phyloP scores from a whole-genome alignment of 92 coral and sea anemone species.

The Epizoanthus fatuus region DNA sequence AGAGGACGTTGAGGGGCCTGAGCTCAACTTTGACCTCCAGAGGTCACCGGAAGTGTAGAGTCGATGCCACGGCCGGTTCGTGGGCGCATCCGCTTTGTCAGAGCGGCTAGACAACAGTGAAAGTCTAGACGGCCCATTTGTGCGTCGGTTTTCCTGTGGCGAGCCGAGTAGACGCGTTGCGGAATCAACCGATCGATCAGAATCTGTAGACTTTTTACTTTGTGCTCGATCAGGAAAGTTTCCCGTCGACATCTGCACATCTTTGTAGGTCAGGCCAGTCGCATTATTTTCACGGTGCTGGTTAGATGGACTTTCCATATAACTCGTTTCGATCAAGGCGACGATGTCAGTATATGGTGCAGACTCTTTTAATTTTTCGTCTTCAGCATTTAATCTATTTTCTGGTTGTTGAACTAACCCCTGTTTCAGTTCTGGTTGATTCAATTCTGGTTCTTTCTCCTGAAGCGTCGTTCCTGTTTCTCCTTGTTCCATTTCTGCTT shows the following conservation, averaged over 20 bases:
- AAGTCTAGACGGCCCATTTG: constrained; percentile 13
- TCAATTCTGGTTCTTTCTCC: neutral
- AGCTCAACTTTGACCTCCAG: constrained; percentile 26
- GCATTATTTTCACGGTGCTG: neutral
- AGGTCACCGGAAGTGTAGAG: constrained; percentile 17
- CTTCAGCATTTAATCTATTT: constrained; percentile 11
- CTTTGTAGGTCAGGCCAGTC: constrained; percentile 34
- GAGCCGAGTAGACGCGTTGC: constrained; percentile 42
- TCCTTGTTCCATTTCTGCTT: neutral
- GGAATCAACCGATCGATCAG: constrained; percentile 37
- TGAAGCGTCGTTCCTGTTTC: constrained; percentile 1
- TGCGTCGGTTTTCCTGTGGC: constrained; percentile 37
- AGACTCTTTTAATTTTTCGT: neutral
- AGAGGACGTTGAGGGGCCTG: constrained; percentile 34
- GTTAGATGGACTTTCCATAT: constrained; percentile 8
- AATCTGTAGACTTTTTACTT: constrained; percentile 36
- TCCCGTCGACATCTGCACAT: constrained; percentile 22
- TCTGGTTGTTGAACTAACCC: neutral
- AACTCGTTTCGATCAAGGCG: constrained; percentile 40
- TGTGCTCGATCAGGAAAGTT: constrained; percentile 4
- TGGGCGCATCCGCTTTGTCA: neutral
- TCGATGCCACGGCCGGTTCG: constrained; percentile 41
- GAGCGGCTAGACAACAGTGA: constrained; percentile 14
- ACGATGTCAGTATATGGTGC: constrained; percentile 30
- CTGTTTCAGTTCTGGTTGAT: neutral